A percentile compares a stretch with the other conserved stretches of the same genome.
Evolutionary conservation across 1,140 invertebrate species (phyloP).

Genomic region (Drosophila subpulchrella): DNA sequence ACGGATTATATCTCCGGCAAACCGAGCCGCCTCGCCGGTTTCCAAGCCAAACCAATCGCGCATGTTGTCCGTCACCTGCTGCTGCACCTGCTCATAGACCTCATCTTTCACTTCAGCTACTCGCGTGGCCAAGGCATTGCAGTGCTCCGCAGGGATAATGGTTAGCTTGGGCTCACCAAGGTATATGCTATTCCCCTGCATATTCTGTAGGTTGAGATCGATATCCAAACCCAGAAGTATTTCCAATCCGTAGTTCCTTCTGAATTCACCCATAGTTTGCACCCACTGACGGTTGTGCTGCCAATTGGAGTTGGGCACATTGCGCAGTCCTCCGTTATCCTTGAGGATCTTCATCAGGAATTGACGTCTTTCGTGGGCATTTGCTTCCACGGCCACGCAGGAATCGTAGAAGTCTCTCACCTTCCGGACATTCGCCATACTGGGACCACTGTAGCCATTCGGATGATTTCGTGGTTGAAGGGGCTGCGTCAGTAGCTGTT

Average conservation of each 20-base stretch:
- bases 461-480: slow-evolving; percentile 41
- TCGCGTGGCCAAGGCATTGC: slow-evolving; percentile 36
- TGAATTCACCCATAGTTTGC: slow-evolving; percentile 51
- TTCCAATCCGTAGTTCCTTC: slow-evolving; percentile 67
- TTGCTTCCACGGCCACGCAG: slow-evolving; percentile 88
- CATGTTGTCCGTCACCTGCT: slow-evolving; percentile 58
- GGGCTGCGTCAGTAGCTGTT: slow-evolving; percentile 43
- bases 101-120: slow-evolving; percentile 34
- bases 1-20: slow-evolving; percentile 66
- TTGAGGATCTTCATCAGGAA: slow-evolving; percentile 61
- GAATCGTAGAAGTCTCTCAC: slow-evolving; percentile 93
- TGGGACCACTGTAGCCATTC: slow-evolving; percentile 26
- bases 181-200: slow-evolving; percentile 63
- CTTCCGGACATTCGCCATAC: slow-evolving; percentile 85
- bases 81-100: slow-evolving; percentile 45
- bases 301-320: slow-evolving; percentile 56
- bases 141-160: slow-evolving; percentile 67
- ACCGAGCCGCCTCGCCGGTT: slow-evolving; percentile 45
- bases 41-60: slow-evolving; percentile 58
- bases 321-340: slow-evolving; percentile 58
- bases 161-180: slow-evolving; percentile 68
- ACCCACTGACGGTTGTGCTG: slow-evolving; percentile 59
- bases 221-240: slow-evolving; percentile 71
- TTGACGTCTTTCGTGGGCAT: slow-evolving; percentile 24
- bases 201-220: slow-evolving; percentile 55